Evolutionary conservation across 1,140 invertebrate species (phyloP), one percentile per base, ranked within the genome.

Genomic region (Eriocheir sinensis): DNA sequence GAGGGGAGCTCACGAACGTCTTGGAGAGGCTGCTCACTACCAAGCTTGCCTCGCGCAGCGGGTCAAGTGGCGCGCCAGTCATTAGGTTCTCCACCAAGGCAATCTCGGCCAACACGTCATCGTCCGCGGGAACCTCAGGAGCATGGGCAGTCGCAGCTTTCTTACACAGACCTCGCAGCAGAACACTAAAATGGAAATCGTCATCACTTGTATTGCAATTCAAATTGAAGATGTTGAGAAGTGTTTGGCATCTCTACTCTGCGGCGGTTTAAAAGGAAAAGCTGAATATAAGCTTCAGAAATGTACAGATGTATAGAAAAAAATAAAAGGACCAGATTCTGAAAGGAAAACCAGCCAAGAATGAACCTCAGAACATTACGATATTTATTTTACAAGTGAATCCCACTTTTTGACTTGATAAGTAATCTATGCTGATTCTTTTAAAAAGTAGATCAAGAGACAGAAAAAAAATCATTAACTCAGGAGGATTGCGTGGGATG

Each of bases 21-120:
- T 96, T 95, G 4, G 93, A 89, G 89, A 96, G 92, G 9, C 91
- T 86, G 3, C 60, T 85, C 1, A 95, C 94, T n/a, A 94, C 34
- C 40, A 96, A 44, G 17, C 91, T 91, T 12, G 72, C 48, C 15
- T 95, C 91, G 32, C 44, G n/a, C n/a, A 4, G 27, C 2, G 38
- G 36, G 41, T 90, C 60, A 72, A n/a, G 17, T 27, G 60, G 60
- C 60, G n/a, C 60, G 4, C 60, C 60, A 72, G 60, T n/a, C 90
- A 92, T 0, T 15, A 92, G 60, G 32, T 34, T 41, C 36, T 81
- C 36, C 17, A 92, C 90, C 36, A 81, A 72, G 6, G 17, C 27
- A 3, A 38, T 40, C 36, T 92, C 90, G 17, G 90, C 79, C 4
- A 80, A 72, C 21, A 92, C 90, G 27, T 92, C 90, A 34, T 44